phyloP scores from a whole-genome alignment of 2,797 vertebrate species.

The Podargus strigoides region DNA sequence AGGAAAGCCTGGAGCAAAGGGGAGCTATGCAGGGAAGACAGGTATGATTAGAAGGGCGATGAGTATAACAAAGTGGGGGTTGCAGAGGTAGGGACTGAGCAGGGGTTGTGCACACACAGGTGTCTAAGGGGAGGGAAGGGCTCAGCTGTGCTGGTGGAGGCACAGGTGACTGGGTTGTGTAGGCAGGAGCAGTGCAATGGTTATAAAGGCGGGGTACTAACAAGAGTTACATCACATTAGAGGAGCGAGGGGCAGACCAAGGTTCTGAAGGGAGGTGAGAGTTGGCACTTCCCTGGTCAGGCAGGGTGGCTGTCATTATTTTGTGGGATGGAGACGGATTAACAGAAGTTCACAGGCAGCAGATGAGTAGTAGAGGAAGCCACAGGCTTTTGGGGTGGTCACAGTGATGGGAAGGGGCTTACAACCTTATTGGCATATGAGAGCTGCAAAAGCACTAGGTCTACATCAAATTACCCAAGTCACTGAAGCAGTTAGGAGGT shows the following conservation, averaged over 20 bases:
- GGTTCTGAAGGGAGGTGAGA: not conserved
- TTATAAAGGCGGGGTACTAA: not conserved
- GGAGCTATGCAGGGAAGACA: not conserved
- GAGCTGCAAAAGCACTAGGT: not conserved
- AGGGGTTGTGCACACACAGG: not conserved
- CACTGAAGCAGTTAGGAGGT: not conserved
- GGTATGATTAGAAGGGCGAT: not conserved
- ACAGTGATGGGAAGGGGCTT: not conserved
- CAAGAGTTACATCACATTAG: not conserved
- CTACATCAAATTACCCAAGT: not conserved
- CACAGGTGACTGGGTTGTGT: too few relatives aligned
- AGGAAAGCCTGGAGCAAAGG: not conserved
- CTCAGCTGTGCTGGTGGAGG: not conserved
- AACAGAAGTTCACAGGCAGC: not conserved
- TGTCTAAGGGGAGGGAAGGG: too few relatives aligned
- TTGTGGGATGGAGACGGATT: not conserved
- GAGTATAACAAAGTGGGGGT: not conserved
- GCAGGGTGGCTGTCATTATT: not conserved
- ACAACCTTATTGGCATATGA: too few relatives aligned
- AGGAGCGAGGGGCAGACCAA: not conserved
- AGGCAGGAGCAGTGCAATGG: too few relatives aligned
- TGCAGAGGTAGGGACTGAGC: not conserved
- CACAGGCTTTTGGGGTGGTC: not conserved
- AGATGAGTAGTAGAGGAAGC: not conserved
- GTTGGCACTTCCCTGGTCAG: not conserved